These are phyloP conservation scores for Mellilla xanthometata DNA, from an alignment of 2,888 invertebrate genomes.

Conservation along the genomic window DNA sequence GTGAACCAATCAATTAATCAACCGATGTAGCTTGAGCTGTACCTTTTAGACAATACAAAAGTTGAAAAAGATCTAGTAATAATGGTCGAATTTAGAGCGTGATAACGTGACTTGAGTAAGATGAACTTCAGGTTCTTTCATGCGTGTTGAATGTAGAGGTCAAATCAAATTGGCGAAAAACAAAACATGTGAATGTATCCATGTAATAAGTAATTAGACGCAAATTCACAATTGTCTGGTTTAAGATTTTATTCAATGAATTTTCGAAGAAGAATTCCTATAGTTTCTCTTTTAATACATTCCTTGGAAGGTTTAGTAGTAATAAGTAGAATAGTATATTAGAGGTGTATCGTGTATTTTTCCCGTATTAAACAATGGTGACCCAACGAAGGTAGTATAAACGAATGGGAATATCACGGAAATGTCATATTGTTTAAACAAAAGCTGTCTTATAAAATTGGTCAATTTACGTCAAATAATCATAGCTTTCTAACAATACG, in stretches of 20 bases:
- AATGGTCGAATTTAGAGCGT: neutral
- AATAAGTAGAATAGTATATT: no score
- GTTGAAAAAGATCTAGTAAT: neutral
- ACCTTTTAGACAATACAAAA: neutral
- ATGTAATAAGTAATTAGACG: slow-evolving; percentile 19
- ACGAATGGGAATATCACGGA: slow-evolving; percentile 12
- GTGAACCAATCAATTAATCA: neutral
- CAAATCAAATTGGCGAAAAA: slow-evolving; percentile 4
- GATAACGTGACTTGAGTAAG: neutral
- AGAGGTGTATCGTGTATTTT: neutral
- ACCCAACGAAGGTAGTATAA: slow-evolving; percentile 28
- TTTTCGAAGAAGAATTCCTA: no score
- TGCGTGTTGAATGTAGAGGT: slow-evolving; percentile 4
- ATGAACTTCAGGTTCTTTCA: slow-evolving; percentile 1
- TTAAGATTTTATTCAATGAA: slow-evolving; percentile 11
- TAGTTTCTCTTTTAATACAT: no score
- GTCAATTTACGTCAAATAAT: no score
- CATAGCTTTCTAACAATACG: no score
- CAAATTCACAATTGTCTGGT: slow-evolving; percentile 22
- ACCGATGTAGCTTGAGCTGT: slow-evolving; percentile 8
- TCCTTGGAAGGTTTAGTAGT: no score
- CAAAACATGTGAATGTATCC: neutral
- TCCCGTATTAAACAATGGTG: neutral
- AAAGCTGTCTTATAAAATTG: no score
- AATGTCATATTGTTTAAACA: slow-evolving; percentile 6